Evolutionary conservation across 2,113 vertebrate species (phyloP), one percentile per base, ranked within the genome.

Genomic region (Oxygymnocypris stewartii): DNA sequence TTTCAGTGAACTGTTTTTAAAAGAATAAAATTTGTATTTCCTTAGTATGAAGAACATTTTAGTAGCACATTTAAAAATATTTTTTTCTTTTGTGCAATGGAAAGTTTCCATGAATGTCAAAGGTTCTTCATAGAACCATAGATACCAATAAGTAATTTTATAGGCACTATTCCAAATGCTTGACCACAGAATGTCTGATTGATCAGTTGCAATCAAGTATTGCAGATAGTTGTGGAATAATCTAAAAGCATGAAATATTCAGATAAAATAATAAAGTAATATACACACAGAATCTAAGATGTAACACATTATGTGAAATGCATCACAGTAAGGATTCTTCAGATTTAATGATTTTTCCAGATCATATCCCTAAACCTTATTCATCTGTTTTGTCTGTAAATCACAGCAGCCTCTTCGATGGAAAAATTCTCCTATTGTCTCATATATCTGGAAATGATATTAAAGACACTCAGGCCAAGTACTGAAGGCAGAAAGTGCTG

Each of bases 261-360:
- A 71, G 14, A 69, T 37, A 69, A 35, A 37, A 35, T 23, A 40
- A 10, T 73, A 11, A 5, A 73, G 18, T 12, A 73, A 11, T 42
- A 73, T 73, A 40, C 35, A 4, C 16, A 20, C 18, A 40, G 4
- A 73, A 73, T 13, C 37, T 3, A 1, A 73, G 20, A 74, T 42
- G 31, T 23, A 40, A 40, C 35, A 5, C 4, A 23, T 42, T 73
- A 42, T 73, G 16, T 71, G 35, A 71, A 71, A 40, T 71, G 18
- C 71, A 83, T 93, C 76, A 73, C 77, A 78, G 12, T 73, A 79
- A 90, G 88, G 73, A 67, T 76, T 23, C 16, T 77, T 87, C 76
- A 47, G 61, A 89, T 87, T 92, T 74, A 89, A 76, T 93, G 89
- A 67, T 87, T 92, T 93, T 76, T 93, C 85, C 93, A 94, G 93